A percentile compares a stretch with the other conserved stretches of the same genome.
phyloP scores from a whole-genome alignment of 1,140 invertebrate genomes.

The Eulimnadia texana region DNA sequence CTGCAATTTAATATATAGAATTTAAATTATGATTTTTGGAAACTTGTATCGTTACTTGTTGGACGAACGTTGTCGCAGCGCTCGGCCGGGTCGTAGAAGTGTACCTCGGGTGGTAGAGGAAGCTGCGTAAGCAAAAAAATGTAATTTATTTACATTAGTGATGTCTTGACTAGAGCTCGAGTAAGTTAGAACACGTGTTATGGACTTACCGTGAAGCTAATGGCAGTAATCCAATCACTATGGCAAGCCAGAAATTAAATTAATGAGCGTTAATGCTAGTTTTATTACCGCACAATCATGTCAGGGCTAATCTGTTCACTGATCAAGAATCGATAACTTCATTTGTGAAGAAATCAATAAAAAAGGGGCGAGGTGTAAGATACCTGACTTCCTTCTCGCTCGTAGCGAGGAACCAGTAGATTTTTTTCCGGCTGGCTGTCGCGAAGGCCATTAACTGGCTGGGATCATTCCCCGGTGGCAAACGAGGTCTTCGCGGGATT shows the following conservation, averaged over 20 bases:
- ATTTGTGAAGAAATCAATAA: no score
- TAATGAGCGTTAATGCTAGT: conserved; percentile 23
- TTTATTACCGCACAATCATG: not conserved
- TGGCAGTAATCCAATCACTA: conserved; percentile 53
- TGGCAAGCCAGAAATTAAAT: not conserved
- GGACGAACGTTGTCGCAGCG: not conserved
- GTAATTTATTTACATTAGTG: no score
- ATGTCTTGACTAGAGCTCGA: no score
- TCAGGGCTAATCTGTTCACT: no score
- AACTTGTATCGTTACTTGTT: not conserved
- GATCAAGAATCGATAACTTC: no score
- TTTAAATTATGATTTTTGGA: not conserved
- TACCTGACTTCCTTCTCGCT: conserved; percentile 23
- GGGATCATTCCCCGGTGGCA: conserved; percentile 22
- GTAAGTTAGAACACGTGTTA: not conserved
- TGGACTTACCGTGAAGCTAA: conserved; percentile 48
- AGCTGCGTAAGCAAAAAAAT: not conserved
- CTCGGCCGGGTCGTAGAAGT: not conserved
- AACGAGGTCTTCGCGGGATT: conserved; percentile 25
- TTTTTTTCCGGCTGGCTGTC: conserved; percentile 21
- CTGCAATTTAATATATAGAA: not conserved
- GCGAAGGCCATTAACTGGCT: conserved; percentile 26
- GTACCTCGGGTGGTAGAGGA: not conserved
- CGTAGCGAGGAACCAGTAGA: conserved; percentile 26
- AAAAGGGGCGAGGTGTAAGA: conserved; percentile 14